These are phyloP conservation scores for Gastracanthus pulcherrimus DNA, from an alignment of 2,888 invertebrate species.

Conservation along the genomic window DNA sequence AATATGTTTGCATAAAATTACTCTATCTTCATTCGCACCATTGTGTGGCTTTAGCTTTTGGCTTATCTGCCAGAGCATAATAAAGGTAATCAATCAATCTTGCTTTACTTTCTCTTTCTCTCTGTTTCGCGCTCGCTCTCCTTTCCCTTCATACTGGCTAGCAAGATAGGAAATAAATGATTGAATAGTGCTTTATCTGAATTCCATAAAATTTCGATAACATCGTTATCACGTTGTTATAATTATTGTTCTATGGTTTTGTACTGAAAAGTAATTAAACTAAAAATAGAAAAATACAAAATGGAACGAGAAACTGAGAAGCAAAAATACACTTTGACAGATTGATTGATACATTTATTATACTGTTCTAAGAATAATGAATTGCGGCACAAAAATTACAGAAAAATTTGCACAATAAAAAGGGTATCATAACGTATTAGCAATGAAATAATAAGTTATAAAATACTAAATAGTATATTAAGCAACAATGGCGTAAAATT, in stretches of 20 bases:
- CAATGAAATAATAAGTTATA: too few species aligned
- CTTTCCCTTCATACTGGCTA: background rate
- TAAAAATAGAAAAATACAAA: background rate
- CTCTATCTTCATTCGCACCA: background rate
- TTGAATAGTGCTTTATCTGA: background rate
- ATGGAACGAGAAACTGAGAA: background rate
- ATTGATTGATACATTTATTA: background rate
- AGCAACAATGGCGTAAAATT: too few species aligned
- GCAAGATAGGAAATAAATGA: slow-evolving; percentile 2
- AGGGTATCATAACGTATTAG: too few species aligned
- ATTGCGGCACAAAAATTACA: too few species aligned
- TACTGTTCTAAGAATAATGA: too few species aligned
- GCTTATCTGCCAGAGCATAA: slow-evolving; percentile 6
- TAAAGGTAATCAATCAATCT: slow-evolving; percentile 33
- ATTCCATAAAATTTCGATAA: background rate
- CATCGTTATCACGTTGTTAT: background rate
- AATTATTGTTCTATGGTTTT: background rate
- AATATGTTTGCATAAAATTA: slow-evolving; percentile 2
- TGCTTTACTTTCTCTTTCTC: background rate
- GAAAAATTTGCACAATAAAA: too few species aligned
- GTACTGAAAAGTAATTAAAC: background rate
- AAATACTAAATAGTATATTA: too few species aligned
- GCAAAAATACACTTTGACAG: too few species aligned
- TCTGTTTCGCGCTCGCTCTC: background rate
- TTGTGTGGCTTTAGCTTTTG: background rate